Conservation (phyloP, 2,888 invertebrate species). For the Trichopria drosophilae region DNA sequence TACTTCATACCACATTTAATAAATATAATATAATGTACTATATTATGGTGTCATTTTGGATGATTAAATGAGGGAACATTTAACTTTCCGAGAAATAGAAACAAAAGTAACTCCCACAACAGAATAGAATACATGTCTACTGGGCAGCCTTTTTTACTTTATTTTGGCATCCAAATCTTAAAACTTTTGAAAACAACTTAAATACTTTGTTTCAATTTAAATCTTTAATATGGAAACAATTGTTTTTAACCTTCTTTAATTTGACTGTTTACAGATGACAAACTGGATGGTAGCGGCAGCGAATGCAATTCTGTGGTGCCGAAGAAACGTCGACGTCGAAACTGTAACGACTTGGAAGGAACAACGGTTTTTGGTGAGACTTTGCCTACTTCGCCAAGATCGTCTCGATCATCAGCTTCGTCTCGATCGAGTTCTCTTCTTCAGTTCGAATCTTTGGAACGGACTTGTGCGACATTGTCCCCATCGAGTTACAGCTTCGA, state of each 20-base stretch:
- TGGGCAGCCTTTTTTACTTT: too few species aligned
- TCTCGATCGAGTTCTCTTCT: constrained; percentile 80
- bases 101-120: too few species aligned
- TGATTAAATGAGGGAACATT: too few species aligned
- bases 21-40: too few species aligned
- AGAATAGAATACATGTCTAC: too few species aligned
- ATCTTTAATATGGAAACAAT: not conserved
- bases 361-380: constrained; percentile 45
- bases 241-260: not conserved
- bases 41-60: too few species aligned
- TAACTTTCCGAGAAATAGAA: too few species aligned
- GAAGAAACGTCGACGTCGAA: constrained; percentile 55
- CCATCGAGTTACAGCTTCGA: constrained; percentile 61
- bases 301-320: constrained; percentile 59
- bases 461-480: constrained; percentile 65
- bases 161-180: too few species aligned
- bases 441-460: constrained; percentile 83
- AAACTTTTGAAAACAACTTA: too few species aligned
- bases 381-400: constrained; percentile 57
- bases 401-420: constrained; percentile 63
- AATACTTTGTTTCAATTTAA: not conserved
- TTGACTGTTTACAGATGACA: constrained; percentile 40
- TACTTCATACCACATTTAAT: too few species aligned
- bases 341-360: constrained; percentile 47
- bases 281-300: constrained; percentile 56